Evolutionary conservation across 2,888 invertebrate genomes (phyloP).

Genomic region (Ommatoiulus sabulosus): DNA sequence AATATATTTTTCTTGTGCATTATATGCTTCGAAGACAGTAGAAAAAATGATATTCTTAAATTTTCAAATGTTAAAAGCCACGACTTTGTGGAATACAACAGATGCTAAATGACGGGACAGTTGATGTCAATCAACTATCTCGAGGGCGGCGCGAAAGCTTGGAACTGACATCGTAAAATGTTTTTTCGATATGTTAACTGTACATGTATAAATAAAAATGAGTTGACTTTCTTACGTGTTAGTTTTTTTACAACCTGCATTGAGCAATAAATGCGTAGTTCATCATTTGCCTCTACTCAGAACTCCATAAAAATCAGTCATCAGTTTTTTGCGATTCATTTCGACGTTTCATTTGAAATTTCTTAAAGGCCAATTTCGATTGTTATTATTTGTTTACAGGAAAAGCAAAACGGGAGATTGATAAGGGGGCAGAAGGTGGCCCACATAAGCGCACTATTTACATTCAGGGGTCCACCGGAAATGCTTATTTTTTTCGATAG

Average conservation of each 20-base stretch:
- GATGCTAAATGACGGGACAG: too few relatives aligned
- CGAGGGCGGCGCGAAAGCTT: too few relatives aligned
- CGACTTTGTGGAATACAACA: too few relatives aligned
- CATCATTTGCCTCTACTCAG: neutral
- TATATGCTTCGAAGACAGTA: too few relatives aligned
- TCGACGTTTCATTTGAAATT: neutral
- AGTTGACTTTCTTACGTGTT: neutral
- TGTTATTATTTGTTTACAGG: slow-evolving; percentile 45
- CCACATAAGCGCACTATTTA: neutral
- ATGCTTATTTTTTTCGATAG: slow-evolving; percentile 1
- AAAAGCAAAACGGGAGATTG: slow-evolving; percentile 46
- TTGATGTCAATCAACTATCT: too few relatives aligned
- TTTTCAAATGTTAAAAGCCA: too few relatives aligned
- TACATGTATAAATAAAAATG: too few relatives aligned
- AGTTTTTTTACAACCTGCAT: neutral
- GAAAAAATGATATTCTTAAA: too few relatives aligned
- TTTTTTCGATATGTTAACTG: too few relatives aligned
- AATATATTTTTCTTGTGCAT: too few relatives aligned
- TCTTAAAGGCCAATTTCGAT: neutral
- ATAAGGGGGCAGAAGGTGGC: neutral
- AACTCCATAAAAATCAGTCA: neutral
- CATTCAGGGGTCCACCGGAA: slow-evolving; percentile 5
- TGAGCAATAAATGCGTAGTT: too few relatives aligned
- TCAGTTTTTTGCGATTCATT: neutral
- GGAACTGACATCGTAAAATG: too few relatives aligned